These are phyloP conservation scores for Holotrichia oblita DNA, from an alignment of 1,140 invertebrate genomes.

Conservation along the genomic window DNA sequence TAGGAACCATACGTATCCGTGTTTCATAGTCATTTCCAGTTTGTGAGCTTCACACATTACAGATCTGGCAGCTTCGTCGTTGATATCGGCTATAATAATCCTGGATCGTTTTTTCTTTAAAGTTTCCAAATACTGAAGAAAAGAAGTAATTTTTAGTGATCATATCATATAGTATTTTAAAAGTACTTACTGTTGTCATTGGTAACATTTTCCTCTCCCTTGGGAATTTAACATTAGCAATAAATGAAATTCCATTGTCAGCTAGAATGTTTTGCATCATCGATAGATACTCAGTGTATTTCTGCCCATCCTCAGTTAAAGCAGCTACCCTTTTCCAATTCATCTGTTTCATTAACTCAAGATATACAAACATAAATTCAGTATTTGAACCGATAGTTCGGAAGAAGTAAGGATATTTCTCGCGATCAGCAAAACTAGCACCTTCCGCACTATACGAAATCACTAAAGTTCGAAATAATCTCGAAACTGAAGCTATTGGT, in stretches of 20 bases:
- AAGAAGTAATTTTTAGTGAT: background rate
- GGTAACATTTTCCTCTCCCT: slow-evolving; percentile 58
- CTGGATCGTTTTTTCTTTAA: slow-evolving; percentile 71
- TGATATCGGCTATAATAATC: slow-evolving; percentile 85
- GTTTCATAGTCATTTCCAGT: slow-evolving; percentile 70
- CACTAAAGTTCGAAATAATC: slow-evolving; percentile 78
- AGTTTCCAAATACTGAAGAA: slow-evolving; percentile 73
- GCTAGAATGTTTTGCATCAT: slow-evolving; percentile 73
- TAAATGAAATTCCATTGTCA: slow-evolving; percentile 71
- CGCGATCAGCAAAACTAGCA: slow-evolving; percentile 72
- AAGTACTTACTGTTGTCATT: slow-evolving; percentile 56
- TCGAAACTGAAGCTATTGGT: slow-evolving; percentile 82
- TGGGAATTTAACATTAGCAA: slow-evolving; percentile 77
- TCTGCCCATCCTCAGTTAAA: slow-evolving; percentile 81
- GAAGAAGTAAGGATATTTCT: slow-evolving; percentile 84
- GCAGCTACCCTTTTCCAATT: slow-evolving; percentile 78
- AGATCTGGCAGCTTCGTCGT: slow-evolving; percentile 71
- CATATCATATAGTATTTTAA: background rate
- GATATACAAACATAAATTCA: slow-evolving; percentile 77
- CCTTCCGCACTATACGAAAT: slow-evolving; percentile 87
- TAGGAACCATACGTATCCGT: slow-evolving; percentile 87
- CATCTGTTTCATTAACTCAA: slow-evolving; percentile 71
- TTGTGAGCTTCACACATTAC: slow-evolving; percentile 82
- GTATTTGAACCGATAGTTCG: slow-evolving; percentile 84
- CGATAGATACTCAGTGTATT: slow-evolving; percentile 82